Evolutionary conservation across 2,888 invertebrate species (phyloP).

Genomic region (Caenorhabditis drosophilae): DNA sequence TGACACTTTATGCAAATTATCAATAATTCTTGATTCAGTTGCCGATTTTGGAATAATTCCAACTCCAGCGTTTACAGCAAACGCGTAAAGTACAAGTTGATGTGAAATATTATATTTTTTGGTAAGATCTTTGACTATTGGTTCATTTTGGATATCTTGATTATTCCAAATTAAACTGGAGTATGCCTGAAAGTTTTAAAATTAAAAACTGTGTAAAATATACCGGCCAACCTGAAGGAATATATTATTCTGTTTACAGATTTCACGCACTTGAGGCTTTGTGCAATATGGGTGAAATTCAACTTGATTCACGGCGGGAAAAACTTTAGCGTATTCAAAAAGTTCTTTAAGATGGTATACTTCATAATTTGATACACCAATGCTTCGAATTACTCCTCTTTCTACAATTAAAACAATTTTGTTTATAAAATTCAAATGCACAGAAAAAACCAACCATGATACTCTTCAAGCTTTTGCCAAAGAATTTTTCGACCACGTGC

Average conservation of each 20-base stretch:
- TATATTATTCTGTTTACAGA: constrained; percentile 68
- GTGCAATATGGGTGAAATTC: constrained; percentile 71
- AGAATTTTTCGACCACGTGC: constrained; percentile 73
- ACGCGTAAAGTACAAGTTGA: constrained; percentile 43
- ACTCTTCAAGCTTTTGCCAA: constrained; percentile 77
- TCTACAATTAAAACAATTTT: too few relatives aligned
- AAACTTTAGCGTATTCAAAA: constrained; percentile 51
- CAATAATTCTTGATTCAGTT: constrained; percentile 33
- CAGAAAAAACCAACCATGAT: constrained; percentile 69
- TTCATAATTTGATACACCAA: constrained; percentile 84
- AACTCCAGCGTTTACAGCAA: constrained; percentile 28
- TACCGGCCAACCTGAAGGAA: constrained; percentile 59
- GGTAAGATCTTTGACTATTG: constrained; percentile 75
- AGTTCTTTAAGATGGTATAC: constrained; percentile 77
- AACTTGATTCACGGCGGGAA: constrained; percentile 64
- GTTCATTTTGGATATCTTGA: constrained; percentile 73
- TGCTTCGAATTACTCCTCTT: constrained; percentile 74
- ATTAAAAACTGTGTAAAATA: background rate
- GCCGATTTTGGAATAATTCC: constrained; percentile 47
- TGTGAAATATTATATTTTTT: constrained; percentile 70
- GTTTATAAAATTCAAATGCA: too few relatives aligned
- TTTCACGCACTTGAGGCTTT: constrained; percentile 40
- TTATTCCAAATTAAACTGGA: constrained; percentile 69
- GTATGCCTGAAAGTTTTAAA: constrained; percentile 67
- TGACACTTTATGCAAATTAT: constrained; percentile 29